Evolutionary conservation across 2,113 vertebrate genomes (phyloP), one percentile per base, ranked within the genome.

Genomic region (Taurulus bubalis): DNA sequence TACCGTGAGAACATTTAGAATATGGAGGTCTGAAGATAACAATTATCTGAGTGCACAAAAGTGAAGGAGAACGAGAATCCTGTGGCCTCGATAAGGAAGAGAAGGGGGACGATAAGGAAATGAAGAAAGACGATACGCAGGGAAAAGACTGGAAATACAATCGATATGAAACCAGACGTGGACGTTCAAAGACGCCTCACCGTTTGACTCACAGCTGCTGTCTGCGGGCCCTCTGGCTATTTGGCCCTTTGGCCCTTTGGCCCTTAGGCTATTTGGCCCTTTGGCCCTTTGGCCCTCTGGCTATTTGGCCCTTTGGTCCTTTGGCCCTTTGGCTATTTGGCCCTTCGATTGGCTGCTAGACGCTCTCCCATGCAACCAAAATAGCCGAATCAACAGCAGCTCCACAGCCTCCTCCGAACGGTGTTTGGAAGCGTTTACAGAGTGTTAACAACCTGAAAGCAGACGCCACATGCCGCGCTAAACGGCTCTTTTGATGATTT

Each of bases 401-500:
- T 67, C 30, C 30, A 9, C 75, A 40, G 34, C 26, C 18, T 7
- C 53, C 20, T 64, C 45, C 24, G 30, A 75, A 34, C 3, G 9
- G 18, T 38, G 42, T 55, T 55, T 24, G 24, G 53, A 55, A 12
- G 3, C 53, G 12, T 58, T 58, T 28, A 58, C 4, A 58, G 7
- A 45, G 45, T 18, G 60, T 75, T 60, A 30, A 67, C 68, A 58
- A 3, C 55, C 58, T 51, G 47, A 83, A 38, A 76, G 3, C 79
- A 68, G 74, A 51, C 34, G 20, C 49, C 63, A 49, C 63, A 58
- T 32, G 47, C 53, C n/a, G 30, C 15, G 6, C 26, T 56, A 70
- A 26, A 8, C 59, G 64, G 9, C 75, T 38, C 76, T 86, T 45
- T 84, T 85, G 47, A 86, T 73, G 8, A 10, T 38, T 80, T 79